Evolutionary conservation across 2,888 invertebrate genomes (phyloP), one percentile per base, ranked within the genome.

Genomic region (Dryomyza anilis): DNA sequence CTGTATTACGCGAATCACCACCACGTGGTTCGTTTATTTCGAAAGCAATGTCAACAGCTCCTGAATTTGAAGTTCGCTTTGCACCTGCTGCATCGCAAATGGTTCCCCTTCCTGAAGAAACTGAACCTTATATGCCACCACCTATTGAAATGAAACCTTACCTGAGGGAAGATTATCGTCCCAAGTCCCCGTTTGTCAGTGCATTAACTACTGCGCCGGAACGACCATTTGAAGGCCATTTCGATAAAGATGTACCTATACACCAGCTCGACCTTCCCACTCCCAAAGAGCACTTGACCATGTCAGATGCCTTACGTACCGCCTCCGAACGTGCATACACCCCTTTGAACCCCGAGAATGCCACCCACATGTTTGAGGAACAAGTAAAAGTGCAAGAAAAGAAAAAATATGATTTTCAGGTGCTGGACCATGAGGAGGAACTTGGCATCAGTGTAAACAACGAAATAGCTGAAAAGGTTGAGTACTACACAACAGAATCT

Each of bases 151-250:
- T 87, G 76, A 86, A 86, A 73, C 85, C 87, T 27, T 86, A 86
- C 74, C 74, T 83, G 56, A 78, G 81, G 1, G 83, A 84, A 50
- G 84, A 84, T 63, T 80, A 73, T 63, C 76, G 84, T 59, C 83
- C 86, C 36, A 84, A 86, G 46, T 89, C 90, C 55, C 89, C 89
- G 12, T 86, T 91, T 75, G 85, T 89, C 10, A 86, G 87, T 62
- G 91, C 91, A 14, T 81, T 91, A 59, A 89, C 88, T 19, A 89
- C 89, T 23, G 90, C 89, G 5, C 88, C 91, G 0, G 87, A 89
- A 48, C 88, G 87, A 12, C 88, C 89, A 1, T 83, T 81, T 45
- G 79, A 79, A 67, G 75, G 76, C 5, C 78, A 79, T 50, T 84
- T 88, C 27, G 85, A 86, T 27, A 80, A 84, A 19, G 84, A 85